Evolutionary conservation across 2,797 vertebrate species (phyloP), one percentile per base, ranked within the genome.

Genomic region (Steatocranus sp.): DNA sequence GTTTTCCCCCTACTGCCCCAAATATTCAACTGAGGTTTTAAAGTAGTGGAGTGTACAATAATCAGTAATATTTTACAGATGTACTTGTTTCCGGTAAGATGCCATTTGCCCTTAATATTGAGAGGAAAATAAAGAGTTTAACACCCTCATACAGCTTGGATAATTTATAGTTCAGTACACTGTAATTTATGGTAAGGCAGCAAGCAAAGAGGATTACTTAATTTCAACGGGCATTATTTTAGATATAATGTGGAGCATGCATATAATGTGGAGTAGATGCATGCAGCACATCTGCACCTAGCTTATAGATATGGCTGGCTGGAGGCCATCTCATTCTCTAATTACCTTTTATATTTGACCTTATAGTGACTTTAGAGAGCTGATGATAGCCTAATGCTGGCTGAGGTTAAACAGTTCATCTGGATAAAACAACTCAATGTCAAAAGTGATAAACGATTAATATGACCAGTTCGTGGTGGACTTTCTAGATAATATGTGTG

Each of bases 291-390:
- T 79, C 74, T 83, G 75, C 78, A 85, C 32, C 6, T 79, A 76
- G 46, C 27, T 86, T 80, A 87, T 49, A 51, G 15, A 77, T 54
- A 48, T 25, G 54, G 61, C 20, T 66, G 34, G 12, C 32, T 38
- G 9, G 38, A 88, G 58, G 70, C 91, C 89, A 92, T 94, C 89
- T 93, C 91, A 83, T 89, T 85, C 76, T 32, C 34, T 15, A 12
- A 30, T 82, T 76, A 82, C 86, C 81, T 80, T 86, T 91, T 70
- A 83, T 49, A 79, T 88, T 74, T 92, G 76, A 84, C 87, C 79
- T 82, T 46, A 20, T 20, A 41, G 66, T 61, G 50, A 84, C 80
- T 79, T 82, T 76, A 46, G 79, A 63, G 7, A 87, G 38, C 6
- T n/a, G 15, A 54, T 56, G 32, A 75, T 78, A 82, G 61, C 38